Evolutionary conservation across 2,113 vertebrate species (phyloP).

Genomic region (Gadus chalcogrammus): DNA sequence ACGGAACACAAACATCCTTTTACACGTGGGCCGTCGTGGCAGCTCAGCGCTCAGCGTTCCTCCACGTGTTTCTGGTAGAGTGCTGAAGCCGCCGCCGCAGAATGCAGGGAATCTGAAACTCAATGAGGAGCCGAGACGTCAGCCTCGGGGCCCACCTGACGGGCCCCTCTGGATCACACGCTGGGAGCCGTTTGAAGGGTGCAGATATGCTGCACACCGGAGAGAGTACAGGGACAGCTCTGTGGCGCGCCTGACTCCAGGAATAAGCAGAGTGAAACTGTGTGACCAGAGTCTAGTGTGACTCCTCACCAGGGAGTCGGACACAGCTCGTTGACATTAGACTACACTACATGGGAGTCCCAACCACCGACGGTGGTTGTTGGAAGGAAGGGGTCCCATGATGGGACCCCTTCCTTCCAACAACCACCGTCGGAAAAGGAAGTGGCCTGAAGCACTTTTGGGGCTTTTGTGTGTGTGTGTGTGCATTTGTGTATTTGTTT

Average conservation of each 20-base stretch:
- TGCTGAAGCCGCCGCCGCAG: slow-evolving; percentile 39
- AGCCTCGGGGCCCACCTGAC: slow-evolving; percentile 56
- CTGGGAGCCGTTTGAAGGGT: slow-evolving; percentile 54
- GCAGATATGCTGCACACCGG: slow-evolving; percentile 45
- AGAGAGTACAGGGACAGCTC: background rate
- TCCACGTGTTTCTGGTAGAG: no score
- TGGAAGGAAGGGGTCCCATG: no score
- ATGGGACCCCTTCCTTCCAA: slow-evolving; percentile 33
- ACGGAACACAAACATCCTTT: no score
- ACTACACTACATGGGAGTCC: slow-evolving; percentile 6
- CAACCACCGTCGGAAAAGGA: slow-evolving; percentile 31
- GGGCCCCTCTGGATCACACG: slow-evolving; percentile 58
- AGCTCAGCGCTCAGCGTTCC: no score
- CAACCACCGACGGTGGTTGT: no score
- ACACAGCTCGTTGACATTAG: slow-evolving; percentile 44
- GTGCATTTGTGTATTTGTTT: background rate
- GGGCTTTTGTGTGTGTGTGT: slow-evolving; percentile 25
- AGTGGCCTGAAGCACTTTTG: slow-evolving; percentile 11
- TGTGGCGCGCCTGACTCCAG: slow-evolving; percentile 35
- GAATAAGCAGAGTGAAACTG: slow-evolving; percentile 56
- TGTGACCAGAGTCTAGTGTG: slow-evolving; percentile 40
- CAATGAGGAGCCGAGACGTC: slow-evolving; percentile 44
- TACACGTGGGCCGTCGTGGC: no score
- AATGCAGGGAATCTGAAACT: slow-evolving; percentile 67
- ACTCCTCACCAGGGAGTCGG: slow-evolving; percentile 11